phyloP scores from a whole-genome alignment of 2,888 invertebrate genomes.

The Drosophila nr. medialis region DNA sequence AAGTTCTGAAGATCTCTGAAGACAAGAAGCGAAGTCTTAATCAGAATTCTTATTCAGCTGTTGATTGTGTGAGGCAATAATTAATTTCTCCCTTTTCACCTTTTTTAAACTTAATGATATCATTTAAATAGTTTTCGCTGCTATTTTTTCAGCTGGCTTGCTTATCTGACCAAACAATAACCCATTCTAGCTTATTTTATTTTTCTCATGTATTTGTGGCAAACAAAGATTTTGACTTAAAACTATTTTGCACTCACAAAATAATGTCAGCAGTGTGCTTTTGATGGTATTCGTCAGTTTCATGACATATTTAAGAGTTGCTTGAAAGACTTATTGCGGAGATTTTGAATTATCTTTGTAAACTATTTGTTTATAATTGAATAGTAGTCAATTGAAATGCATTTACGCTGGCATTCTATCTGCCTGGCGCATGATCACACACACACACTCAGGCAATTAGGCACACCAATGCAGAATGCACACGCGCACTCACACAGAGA shows the following conservation, averaged over 20 bases:
- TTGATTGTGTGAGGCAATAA: background rate
- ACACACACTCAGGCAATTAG: constrained; percentile 12
- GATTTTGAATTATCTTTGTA: constrained; percentile 12
- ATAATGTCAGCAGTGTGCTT: background rate
- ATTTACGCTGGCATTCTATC: constrained; percentile 50
- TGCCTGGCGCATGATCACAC: constrained; percentile 69
- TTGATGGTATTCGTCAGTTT: background rate
- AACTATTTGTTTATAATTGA: constrained; percentile 55
- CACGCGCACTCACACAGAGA: constrained; percentile 68
- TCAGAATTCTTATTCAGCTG: background rate
- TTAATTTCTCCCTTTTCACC: background rate
- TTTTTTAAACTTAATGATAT: background rate
- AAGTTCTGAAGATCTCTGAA: background rate
- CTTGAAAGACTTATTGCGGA: constrained; percentile 5
- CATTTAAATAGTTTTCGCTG: background rate
- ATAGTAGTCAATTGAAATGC: constrained; percentile 67
- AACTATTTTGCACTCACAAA: background rate
- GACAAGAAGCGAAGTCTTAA: background rate
- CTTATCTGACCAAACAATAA: constrained; percentile 15
- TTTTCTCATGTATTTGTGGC: background rate
- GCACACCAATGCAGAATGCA: constrained; percentile 51
- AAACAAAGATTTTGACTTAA: background rate
- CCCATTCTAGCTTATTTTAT: background rate
- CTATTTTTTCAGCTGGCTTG: background rate
- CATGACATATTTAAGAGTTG: constrained; percentile 14